Percentiles rank a stretch among this genome's conserved stretches.
phyloP scores from a whole-genome alignment of 2,797 vertebrate genomes.

The Falco peregrinus region DNA sequence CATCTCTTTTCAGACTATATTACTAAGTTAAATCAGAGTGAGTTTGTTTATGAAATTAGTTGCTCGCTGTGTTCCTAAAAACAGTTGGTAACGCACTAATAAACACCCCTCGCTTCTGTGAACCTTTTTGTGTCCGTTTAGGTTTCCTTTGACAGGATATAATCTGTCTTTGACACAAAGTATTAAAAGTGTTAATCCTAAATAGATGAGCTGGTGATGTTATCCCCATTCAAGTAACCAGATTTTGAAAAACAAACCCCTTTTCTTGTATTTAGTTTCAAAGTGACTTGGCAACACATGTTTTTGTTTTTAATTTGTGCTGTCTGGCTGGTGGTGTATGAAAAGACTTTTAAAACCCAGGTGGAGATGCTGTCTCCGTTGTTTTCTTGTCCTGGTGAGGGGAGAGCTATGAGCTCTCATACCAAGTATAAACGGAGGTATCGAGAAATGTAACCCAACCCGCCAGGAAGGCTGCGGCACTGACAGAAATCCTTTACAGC shows the following conservation, averaged over 20 bases:
- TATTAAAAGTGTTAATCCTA: not conserved
- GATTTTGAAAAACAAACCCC: not conserved
- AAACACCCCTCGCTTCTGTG: not conserved
- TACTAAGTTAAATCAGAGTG: not conserved
- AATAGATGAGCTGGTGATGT: not conserved
- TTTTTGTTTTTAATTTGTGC: not conserved
- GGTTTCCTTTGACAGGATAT: not conserved
- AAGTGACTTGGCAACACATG: not conserved
- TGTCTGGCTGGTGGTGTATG: not conserved
- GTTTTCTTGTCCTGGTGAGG: not conserved
- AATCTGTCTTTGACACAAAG: not conserved
- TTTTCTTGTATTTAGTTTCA: not conserved
- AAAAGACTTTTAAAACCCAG: not conserved
- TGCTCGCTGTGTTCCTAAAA: not conserved
- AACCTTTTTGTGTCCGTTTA: not conserved
- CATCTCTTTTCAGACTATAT: not conserved
- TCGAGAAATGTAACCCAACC: not conserved
- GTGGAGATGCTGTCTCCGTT: not conserved
- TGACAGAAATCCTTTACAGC: not conserved
- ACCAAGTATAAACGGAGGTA: rapidly evolving
- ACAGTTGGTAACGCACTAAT: not conserved
- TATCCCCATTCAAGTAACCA: not conserved
- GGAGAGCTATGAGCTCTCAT: not conserved
- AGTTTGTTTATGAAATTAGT: not conserved
- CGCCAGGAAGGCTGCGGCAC: not conserved